phyloP scores from a whole-genome alignment of 2,888 invertebrate genomes.

The Sminthurides aquaticus region DNA sequence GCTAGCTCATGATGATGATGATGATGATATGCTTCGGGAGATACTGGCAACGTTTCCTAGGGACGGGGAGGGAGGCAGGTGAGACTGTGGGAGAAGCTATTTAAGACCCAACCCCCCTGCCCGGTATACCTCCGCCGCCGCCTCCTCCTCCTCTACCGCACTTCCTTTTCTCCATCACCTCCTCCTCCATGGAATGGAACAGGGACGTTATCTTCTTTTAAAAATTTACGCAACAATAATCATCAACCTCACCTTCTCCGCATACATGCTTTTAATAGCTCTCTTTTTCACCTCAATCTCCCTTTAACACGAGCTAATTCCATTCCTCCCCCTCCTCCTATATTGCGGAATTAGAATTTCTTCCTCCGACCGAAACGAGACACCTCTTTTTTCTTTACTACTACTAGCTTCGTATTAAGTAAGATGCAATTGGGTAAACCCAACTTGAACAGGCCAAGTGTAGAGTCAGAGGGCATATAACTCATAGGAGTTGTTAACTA shows the following conservation, averaged over 20 bases:
- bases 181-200: background rate
- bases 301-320: background rate
- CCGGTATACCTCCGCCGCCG: no score
- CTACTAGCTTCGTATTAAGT: no score
- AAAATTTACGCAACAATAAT: background rate
- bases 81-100: background rate
- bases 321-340: background rate
- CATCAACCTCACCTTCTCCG: no score
- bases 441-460: no score
- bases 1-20: no score
- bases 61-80: no score
- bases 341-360: background rate
- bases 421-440: no score
- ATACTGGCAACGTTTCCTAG: background rate
- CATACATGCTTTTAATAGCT: background rate
- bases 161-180: background rate
- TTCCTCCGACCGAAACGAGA: no score
- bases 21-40: background rate
- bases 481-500: no score
- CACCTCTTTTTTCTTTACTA: no score
- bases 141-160: background rate
- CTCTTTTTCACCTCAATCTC: background rate
- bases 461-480: no score
- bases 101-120: background rate
- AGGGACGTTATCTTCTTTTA: background rate